phyloP scores from a whole-genome alignment of 1,140 invertebrate species.

The Lethrus apterus region DNA sequence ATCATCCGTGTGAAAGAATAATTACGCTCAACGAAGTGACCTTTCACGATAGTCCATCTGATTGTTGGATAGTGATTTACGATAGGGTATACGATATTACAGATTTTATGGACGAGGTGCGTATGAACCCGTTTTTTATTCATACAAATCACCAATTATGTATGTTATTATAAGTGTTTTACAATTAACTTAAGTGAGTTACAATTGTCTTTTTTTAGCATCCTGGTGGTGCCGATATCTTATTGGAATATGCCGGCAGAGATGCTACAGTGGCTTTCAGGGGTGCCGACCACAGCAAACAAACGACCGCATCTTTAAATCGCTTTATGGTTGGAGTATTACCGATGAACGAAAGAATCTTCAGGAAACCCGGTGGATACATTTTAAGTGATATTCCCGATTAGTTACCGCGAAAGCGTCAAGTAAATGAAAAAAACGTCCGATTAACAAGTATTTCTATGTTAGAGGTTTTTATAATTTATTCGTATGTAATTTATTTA shows the following conservation, averaged over 20 bases:
- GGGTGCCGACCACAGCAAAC: slow-evolving; percentile 67
- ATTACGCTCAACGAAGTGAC: slow-evolving; percentile 57
- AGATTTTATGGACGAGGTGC: slow-evolving; percentile 58
- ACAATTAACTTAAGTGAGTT: no score
- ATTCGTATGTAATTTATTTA: no score
- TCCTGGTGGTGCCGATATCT: slow-evolving; percentile 76
- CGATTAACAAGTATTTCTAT: no score
- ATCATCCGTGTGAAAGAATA: slow-evolving; percentile 24
- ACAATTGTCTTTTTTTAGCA: slow-evolving; percentile 52
- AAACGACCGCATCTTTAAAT: slow-evolving; percentile 52
- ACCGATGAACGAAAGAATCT: slow-evolving; percentile 61
- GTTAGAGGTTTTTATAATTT: no score
- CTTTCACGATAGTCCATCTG: slow-evolving; percentile 53
- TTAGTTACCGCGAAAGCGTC: no score
- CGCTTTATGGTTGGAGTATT: slow-evolving; percentile 66
- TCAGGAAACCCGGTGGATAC: slow-evolving; percentile 46
- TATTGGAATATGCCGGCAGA: slow-evolving; percentile 77
- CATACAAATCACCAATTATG: no score
- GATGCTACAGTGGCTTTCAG: slow-evolving; percentile 81
- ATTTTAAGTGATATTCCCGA: slow-evolving; percentile 36
- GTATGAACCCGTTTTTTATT: slow-evolving; percentile 7
- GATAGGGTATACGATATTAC: slow-evolving; percentile 72
- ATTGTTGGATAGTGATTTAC: slow-evolving; percentile 68
- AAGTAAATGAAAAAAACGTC: no score
- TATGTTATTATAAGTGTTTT: no score